A percentile compares a stretch with the other conserved stretches of the same genome.
These are phyloP conservation scores for Bellardia bayeri DNA, from an alignment of 2,888 invertebrate genomes.

Conservation along the genomic window DNA sequence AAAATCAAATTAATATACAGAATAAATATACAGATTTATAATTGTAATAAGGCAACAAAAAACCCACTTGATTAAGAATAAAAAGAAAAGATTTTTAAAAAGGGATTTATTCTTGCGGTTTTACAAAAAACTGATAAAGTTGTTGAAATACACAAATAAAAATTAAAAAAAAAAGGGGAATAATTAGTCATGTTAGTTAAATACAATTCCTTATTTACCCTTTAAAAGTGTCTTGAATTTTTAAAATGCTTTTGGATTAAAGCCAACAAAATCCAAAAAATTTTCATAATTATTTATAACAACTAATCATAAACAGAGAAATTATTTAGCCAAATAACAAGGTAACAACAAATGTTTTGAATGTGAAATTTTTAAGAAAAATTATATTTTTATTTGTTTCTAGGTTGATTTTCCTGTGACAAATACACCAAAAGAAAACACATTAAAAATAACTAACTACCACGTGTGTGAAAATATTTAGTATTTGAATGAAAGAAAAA, in stretches of 20 bases:
- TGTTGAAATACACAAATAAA: not conserved
- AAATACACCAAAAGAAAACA: not conserved
- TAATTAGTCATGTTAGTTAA: too few relatives aligned
- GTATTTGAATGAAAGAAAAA: not conserved
- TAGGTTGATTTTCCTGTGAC: not conserved
- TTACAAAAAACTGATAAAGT: not conserved
- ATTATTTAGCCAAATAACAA: not conserved
- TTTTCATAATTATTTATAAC: not conserved
- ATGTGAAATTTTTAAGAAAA: not conserved
- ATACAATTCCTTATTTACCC: too few relatives aligned
- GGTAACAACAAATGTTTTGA: not conserved
- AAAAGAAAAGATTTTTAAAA: not conserved
- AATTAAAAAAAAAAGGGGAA: not conserved
- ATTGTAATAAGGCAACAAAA: not conserved
- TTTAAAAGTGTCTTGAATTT: not conserved
- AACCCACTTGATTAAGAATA: not conserved
- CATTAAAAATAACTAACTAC: not conserved
- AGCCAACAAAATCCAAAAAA: slow-evolving; percentile 24
- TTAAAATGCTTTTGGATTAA: not conserved
- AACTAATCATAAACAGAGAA: not conserved
- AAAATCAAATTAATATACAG: not conserved
- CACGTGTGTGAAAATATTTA: slow-evolving; percentile 30
- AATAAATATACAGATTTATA: too few relatives aligned
- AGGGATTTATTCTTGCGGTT: not conserved
- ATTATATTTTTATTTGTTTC: slow-evolving; percentile 1